Evolutionary conservation across 92 coral and sea anemone genomes (phyloP), one percentile per base, ranked within the genome.

Genomic region (Muricea muricata): DNA sequence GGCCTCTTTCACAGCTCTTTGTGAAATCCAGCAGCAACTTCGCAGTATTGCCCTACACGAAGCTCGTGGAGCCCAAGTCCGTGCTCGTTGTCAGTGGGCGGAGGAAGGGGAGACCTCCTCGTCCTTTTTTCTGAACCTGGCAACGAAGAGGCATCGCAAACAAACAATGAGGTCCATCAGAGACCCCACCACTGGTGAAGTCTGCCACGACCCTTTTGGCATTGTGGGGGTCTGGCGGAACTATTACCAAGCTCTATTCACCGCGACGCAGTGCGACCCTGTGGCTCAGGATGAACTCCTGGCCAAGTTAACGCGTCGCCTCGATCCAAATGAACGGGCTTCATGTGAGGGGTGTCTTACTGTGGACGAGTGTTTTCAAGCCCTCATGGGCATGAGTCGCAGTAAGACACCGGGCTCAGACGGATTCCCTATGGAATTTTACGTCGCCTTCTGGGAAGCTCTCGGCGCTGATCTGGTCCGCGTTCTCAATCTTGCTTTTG

Each of bases 11-110:
- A 3, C 80, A 8, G 60, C 42, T 20, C 82, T 84, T 24, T 73
- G 87, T 58, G 58, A 73, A 1, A 32, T 84, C 28, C 87, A 84
- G 37, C 73, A 84, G 35, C 56, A 84, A 20, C 74, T 84, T 34
- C 74, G 87, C 25, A n/a, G 80, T 26, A 17, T 23, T 71, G 11
- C 57, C 73, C 33, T 35, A n/a, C n/a, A n/a, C n/a, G n/a, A n/a
- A n/a, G n/a, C 33, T 13, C 88, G 41, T 18, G 88, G 61, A 5
- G 87, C 50, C 42, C 42, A 37, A 37, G 42, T 37, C 4, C 42
- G 42, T 37, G 42, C 9, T 4, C 42, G 42, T 9, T 37, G 42
- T 37, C 42, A 9, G 5, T 37, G 42, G 42, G 42, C 42, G 5
- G 42, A 37, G 9, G 42, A 37, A 37, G 42, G 42, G 74, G 82